Base-by-base conservation (phyloP, 2,113 vertebrate genomes). In the Zeus faber region DNA sequence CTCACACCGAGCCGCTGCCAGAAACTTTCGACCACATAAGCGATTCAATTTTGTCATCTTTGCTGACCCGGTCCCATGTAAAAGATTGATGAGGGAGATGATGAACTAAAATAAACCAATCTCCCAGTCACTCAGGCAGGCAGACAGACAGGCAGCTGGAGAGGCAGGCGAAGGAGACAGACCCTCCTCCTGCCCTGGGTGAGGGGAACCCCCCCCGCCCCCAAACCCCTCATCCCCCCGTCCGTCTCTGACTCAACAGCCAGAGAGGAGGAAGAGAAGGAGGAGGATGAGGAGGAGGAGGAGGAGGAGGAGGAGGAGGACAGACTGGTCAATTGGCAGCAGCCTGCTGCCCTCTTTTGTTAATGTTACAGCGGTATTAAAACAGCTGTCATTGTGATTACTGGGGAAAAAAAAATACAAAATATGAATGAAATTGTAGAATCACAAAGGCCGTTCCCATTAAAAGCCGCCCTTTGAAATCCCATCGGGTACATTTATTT, bases 71-170 rank as follows among this genome's bases (percentile, higher is more conserved):
- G 82, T 86, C 81, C 72, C 70, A 77, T 79, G 77, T 69, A 62
- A 88, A 80, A 87, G 86, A 89, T 83, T 83, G 81, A 90, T 87
- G 83, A 84, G 77, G 62, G 70, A 76, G 73, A 81, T 79, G 84
- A 87, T 84, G 81, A 87, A 83, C 78, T 79, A 77, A 84, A 86
- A 85, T 82, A 86, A 88, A 88, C 84, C 74, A 75, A 84, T 88
- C 82, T 83, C 71, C 40, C 74, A 85, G 74, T 85, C 74, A 79
- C 67, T 81, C 79, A 73, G 61, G 29, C 73, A 82, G 80, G 66
- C 61, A 54, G 69, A 51, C 51, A 24, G 47, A 52, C 64, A 70
- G 65, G 70, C 77, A 70, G 67, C 10, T 56, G 17, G 37, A 2
- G 9, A 6, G 14, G n/a, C 39, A 40, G 39, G n/a, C 39, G n/a